Base-by-base conservation (phyloP, 2,888 invertebrate genomes). In the Norana najaformis region DNA sequence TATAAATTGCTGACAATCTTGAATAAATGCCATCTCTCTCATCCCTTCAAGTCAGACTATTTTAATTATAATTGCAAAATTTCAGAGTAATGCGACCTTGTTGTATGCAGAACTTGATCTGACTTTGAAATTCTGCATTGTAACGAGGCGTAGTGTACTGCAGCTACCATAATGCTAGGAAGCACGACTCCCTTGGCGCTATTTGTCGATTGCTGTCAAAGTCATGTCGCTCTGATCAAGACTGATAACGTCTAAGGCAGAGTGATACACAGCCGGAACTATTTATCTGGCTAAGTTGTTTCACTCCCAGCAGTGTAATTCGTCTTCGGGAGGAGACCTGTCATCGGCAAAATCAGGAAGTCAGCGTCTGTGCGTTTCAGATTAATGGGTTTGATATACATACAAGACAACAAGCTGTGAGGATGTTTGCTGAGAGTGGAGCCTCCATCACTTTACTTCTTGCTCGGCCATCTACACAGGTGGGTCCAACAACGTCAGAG, bases 361-460 rank as follows among this genome's bases (percentile, higher is more conserved):
- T 47, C 36, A 23, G 38, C 35, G 20, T 47, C 88, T 47, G 91
- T 90, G 90, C 83, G 36, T 92, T 93, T 14, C 93, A 95, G 95
- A 95, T 95, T 83, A 95, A 95, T 92, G 94, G 94, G 18, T 93
- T 94, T 36, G 95, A 95, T 92, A 94, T 95, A 3, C 94, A 94
- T 90, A 95, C 94, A 89, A 92, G 95, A 89, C 94, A 95, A 88
- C 94, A 95, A 92, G 95, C 95, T 47, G 95, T 95, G 83, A 92
- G 93, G 47, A 92, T 95, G 90, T 95, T 95, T 91, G 93, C 94
- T 14, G 94, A 94, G 89, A 93, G 93, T 91, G 92, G 93, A 8
- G 92, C 94, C 11, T 94, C 94, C 91, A 94, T 95, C 82, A 93
- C 93, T 0, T 92, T 95, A 34, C 92, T 95, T 35, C 92, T 95